Evolutionary conservation across 2,113 vertebrate genomes (phyloP).

Genomic region (Barnardius zonarius): DNA sequence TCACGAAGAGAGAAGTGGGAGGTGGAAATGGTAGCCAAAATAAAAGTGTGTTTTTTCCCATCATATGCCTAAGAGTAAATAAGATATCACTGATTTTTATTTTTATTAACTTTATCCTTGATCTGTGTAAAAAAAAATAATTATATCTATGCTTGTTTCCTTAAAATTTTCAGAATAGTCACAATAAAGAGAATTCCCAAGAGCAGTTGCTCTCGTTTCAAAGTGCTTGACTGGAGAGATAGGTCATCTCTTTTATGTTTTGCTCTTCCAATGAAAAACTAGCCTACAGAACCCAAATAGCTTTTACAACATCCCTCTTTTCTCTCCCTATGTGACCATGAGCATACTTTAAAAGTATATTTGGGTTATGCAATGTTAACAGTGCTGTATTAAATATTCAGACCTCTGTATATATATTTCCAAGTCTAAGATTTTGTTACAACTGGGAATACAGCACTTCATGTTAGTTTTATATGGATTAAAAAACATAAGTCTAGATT

Average conservation of each 20-base stretch:
- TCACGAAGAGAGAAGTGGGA: background rate
- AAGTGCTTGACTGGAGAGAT: background rate
- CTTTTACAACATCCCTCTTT: background rate
- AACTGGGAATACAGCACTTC: background rate
- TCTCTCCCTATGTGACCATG: background rate
- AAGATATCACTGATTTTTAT: background rate
- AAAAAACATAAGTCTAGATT: background rate
- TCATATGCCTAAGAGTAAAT: background rate
- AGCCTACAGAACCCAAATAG: background rate
- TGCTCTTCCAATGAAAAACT: background rate
- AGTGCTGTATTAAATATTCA: conserved; percentile 13
- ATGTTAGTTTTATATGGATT: background rate
- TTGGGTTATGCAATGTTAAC: background rate
- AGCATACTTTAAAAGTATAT: background rate
- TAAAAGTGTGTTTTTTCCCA: background rate
- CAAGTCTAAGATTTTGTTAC: background rate
- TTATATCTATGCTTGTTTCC: background rate
- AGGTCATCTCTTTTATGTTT: background rate
- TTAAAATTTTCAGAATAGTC: background rate
- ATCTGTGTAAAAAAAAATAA: background rate
- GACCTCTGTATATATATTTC: background rate
- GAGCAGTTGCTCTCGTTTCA: background rate
- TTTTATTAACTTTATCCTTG: background rate
- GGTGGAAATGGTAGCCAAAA: background rate
- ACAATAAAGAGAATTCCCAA: background rate